Evolutionary conservation across 1,140 invertebrate species (phyloP).

Genomic region (Zaprionus gabonicus): DNA sequence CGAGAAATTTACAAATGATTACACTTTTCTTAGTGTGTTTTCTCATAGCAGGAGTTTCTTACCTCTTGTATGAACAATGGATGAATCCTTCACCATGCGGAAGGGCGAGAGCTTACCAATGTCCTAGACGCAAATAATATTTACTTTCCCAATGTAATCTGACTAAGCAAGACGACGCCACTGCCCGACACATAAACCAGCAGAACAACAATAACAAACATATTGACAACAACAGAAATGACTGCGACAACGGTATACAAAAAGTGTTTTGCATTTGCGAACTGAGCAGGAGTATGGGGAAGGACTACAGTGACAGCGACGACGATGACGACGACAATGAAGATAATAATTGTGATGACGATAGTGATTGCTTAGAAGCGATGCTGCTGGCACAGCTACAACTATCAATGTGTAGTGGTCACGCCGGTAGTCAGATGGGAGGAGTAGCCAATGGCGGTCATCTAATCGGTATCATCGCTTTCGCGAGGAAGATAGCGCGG

Average conservation of each 20-base stretch:
- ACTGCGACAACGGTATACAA: constrained; percentile 13
- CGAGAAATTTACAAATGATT: constrained; percentile 53
- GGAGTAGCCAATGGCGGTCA: constrained; percentile 77
- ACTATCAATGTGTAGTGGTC: constrained; percentile 37
- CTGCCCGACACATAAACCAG: constrained; percentile 24
- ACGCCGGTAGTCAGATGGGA: constrained; percentile 49
- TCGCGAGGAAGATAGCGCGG: constrained; percentile 78
- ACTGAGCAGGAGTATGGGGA: constrained; percentile 41
- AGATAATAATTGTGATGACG: constrained; percentile 18
- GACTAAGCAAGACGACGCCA: constrained; percentile 65
- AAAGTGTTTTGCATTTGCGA: constrained; percentile 52
- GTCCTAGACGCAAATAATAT: constrained; percentile 75
- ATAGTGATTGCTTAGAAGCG: constrained; percentile 49
- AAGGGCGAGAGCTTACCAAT: constrained; percentile 42
- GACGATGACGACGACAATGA: constrained; percentile 8
- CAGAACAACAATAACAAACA: constrained; percentile 21
- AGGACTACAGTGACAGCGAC: constrained; percentile 39
- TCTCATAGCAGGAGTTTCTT: constrained; percentile 48
- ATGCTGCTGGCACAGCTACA: constrained; percentile 56
- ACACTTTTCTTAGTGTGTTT: constrained; percentile 49
- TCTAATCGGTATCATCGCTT: constrained; percentile 75
- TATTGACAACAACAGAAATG: constrained; percentile 25
- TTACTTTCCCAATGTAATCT: constrained; percentile 80
- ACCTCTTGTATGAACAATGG: constrained; percentile 59
- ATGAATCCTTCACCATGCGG: background rate